Percentiles rank a stretch among this genome's conserved stretches.
These are phyloP conservation scores for Fundulus diaphanus DNA, from an alignment of 2,797 vertebrate genomes.

Conservation along the genomic window DNA sequence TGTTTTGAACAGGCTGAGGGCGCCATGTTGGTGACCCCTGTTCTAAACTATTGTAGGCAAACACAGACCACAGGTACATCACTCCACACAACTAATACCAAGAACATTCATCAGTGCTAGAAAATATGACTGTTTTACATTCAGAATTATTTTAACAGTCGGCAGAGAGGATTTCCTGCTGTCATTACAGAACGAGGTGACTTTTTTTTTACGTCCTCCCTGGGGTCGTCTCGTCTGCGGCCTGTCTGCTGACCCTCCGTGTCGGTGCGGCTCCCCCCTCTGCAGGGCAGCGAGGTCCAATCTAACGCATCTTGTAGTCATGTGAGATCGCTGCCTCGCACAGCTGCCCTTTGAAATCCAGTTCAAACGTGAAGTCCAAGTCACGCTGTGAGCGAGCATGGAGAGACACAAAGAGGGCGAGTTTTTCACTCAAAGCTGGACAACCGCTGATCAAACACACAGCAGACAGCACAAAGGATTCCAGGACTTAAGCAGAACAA, in stretches of 20 bases:
- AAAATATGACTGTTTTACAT: conserved; percentile 70
- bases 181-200: conserved; percentile 10
- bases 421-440: neutral
- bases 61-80: conserved; percentile 34
- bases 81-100: conserved; percentile 54
- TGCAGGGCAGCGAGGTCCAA: conserved; percentile 16
- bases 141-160: conserved; percentile 74
- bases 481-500: neutral
- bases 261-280: conserved; percentile 33
- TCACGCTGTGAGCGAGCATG: conserved; percentile 84
- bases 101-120: conserved; percentile 64
- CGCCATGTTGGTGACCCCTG: no score
- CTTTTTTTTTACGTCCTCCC: no score
- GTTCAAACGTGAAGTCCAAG: conserved; percentile 96
- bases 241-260: conserved; percentile 11
- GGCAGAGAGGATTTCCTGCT: conserved; percentile 34
- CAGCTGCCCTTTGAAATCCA: conserved; percentile 99
- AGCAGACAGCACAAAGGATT: neutral
- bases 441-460: conserved; percentile 3
- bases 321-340: conserved; percentile 95
- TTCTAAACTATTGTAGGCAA: conserved; percentile 23
- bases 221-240: conserved; percentile 17
- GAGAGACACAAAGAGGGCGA: neutral
- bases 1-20: no score
- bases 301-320: conserved; percentile 98